Evolutionary conservation across 2,888 invertebrate genomes (phyloP), one percentile per base, ranked within the genome.

Genomic region (Octonoba sinensis): DNA sequence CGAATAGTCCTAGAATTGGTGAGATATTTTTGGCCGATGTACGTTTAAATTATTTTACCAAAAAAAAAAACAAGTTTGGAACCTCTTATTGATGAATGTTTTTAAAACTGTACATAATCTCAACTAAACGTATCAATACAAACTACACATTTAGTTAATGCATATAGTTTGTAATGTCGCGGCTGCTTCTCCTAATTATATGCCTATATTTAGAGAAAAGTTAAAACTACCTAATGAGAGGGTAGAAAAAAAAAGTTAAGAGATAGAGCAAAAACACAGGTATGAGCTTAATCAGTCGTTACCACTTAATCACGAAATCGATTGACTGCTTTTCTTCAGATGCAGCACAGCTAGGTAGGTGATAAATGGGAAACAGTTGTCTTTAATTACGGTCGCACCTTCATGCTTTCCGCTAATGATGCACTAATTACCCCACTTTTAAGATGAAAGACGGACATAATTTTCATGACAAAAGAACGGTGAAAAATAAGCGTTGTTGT

Each of bases 321-420:
- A 27, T 27, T 27, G 27, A 27, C 27, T 2, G 27, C 27, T 27
- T 54, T 76, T 49, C 56, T 46, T 60, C 15, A 44, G 67, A 67
- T 73, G 67, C 66, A 69, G 66, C 59, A 69, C 16, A 54, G 54
- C 59, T 20, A 66, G 51, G 60, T 36, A 20, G 36, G 11, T 81
- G 81, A 81, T 81, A 74, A 81, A 81, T 81, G 74, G 64, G 49
- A 64, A 57, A 62, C 70, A 81, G 69, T 74, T 70, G 69, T 49
- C 69, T 81, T 70, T 81, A 81, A 81, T 81, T 81, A 81, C 81
- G 56, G 16, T 27, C 49, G 24, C 57, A 69, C 64, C 46, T 81
- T 51, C 65, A 51, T 54, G 36, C 49, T 20, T 22, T 22, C 57
- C 57, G 57, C 74, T 81, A 81, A 81, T 81, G 69, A 65, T 57